Percentiles rank a stretch among this genome's conserved stretches.
phyloP scores from a whole-genome alignment of 1,140 invertebrate species.

The Rhysida immarginata region DNA sequence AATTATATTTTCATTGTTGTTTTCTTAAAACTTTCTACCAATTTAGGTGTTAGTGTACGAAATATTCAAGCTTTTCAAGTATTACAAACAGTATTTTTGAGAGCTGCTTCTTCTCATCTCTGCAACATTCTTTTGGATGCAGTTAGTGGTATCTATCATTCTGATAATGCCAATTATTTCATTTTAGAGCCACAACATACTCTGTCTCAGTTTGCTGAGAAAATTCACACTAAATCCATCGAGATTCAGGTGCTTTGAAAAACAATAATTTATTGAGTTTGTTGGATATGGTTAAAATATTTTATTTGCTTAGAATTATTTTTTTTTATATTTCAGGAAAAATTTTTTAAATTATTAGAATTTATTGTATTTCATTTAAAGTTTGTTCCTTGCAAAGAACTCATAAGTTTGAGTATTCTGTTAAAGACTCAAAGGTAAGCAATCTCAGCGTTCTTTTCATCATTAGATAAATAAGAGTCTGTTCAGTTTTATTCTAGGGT shows the following conservation, averaged over 20 bases:
- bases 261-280: no score
- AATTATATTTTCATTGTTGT: no score
- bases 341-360: slow-evolving; percentile 89
- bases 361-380: slow-evolving; percentile 96
- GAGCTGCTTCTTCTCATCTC: slow-evolving; percentile 64
- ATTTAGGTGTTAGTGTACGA: slow-evolving; percentile 53
- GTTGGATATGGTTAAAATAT: no score
- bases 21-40: no score
- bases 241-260: slow-evolving; percentile 88
- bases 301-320: no score
- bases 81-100: slow-evolving; percentile 81
- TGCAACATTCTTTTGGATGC: slow-evolving; percentile 85
- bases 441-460: no score
- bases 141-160: slow-evolving; percentile 90
- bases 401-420: slow-evolving; percentile 86
- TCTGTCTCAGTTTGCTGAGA: slow-evolving; percentile 87
- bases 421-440: slow-evolving; percentile 52
- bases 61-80: slow-evolving; percentile 94
- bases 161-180: slow-evolving; percentile 97
- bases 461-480: no score
- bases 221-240: slow-evolving; percentile 72
- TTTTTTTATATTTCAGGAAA: slow-evolving; percentile 42
- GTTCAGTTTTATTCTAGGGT: no score
- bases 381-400: slow-evolving; percentile 96
- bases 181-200: slow-evolving; percentile 93